A percentile compares a stretch with the other conserved stretches of the same genome.
Conservation (phyloP, 2,797 vertebrate species). For the Taeniopygia guttata region DNA sequence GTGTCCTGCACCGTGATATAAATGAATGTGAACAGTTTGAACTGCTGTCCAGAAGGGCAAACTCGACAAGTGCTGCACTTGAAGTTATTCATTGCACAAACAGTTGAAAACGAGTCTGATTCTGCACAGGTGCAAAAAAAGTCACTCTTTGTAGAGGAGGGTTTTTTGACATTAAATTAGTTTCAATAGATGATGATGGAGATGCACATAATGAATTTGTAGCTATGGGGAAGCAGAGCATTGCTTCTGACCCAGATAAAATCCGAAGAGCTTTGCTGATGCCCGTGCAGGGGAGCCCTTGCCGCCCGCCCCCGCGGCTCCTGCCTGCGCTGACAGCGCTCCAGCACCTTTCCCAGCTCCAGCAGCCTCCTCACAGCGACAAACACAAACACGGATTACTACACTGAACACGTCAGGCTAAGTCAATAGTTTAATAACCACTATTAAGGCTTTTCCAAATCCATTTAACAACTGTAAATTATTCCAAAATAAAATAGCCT, state of each 20-base stretch:
- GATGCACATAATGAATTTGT: background rate
- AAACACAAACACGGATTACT: conserved; percentile 36
- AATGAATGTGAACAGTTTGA: background rate
- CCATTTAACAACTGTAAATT: conserved; percentile 69
- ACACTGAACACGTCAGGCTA: conserved; percentile 62
- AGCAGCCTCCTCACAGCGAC: background rate
- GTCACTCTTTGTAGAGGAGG: background rate
- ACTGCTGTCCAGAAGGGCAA: background rate
- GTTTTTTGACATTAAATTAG: background rate
- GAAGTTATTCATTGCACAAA: background rate
- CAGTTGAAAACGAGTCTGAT: background rate
- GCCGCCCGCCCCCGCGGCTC: background rate
- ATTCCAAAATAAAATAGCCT: conserved; percentile 57
- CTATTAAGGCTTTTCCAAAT: conserved; percentile 66
- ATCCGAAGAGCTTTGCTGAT: background rate
- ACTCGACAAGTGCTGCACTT: background rate
- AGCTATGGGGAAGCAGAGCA: background rate
- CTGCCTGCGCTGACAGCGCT: background rate
- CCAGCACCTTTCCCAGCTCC: background rate
- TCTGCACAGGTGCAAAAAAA: background rate
- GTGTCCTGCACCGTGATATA: background rate
- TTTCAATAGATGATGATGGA: background rate
- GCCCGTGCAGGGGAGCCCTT: background rate
- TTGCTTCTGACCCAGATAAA: background rate
- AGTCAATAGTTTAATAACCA: conserved; percentile 71